Conservation (phyloP, 2,797 vertebrate species). For the Nyctalus aviator region DNA sequence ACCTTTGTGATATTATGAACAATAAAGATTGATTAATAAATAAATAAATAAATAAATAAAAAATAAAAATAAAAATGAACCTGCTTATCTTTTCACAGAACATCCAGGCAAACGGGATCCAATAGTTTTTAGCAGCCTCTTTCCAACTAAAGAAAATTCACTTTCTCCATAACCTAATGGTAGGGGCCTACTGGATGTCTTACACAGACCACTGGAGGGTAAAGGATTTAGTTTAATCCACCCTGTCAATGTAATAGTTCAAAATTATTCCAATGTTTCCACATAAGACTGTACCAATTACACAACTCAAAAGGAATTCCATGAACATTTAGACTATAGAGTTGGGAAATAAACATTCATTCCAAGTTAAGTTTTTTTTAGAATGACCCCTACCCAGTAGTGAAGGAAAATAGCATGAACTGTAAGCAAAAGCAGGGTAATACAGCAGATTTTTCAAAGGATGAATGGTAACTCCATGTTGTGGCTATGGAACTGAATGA, state of each 20-base stretch:
- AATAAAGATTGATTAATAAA: too few species aligned
- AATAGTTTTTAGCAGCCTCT: neutral
- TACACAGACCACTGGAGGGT: neutral
- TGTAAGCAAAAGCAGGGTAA: neutral
- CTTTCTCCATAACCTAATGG: neutral
- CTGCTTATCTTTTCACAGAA: neutral
- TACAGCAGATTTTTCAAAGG: neutral
- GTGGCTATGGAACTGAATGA: neutral
- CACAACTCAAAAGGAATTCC: neutral
- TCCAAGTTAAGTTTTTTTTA: neutral
- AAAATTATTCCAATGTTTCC: slow-evolving; percentile 3
- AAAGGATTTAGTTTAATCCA: slow-evolving; percentile 38
- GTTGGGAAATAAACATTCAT: neutral
- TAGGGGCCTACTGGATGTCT: neutral
- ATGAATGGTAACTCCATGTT: neutral
- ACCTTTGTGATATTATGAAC: too few species aligned
- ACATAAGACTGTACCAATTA: neutral
- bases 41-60: too few species aligned
- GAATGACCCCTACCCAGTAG: neutral
- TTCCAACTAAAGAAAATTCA: slow-evolving; percentile 10
- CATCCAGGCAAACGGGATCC: neutral
- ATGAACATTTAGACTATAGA: neutral
- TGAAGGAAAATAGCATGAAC: neutral
- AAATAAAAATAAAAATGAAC: neutral
- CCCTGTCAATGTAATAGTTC: neutral